These are phyloP conservation scores for Ophraella communa DNA, from an alignment of 2,888 invertebrate genomes.

Conservation along the genomic window DNA sequence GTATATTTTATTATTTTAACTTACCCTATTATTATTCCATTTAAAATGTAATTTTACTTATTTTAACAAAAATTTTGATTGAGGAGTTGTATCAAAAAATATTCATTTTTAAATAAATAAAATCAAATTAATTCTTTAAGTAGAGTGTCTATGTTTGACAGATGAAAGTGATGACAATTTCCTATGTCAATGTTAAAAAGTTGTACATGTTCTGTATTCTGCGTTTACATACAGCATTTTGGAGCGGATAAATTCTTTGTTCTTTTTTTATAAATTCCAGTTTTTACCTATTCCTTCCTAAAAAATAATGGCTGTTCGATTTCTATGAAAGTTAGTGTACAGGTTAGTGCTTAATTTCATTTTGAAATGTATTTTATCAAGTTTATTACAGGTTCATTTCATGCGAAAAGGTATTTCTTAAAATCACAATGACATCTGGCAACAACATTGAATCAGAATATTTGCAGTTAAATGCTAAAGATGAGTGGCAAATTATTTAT, in stretches of 20 bases:
- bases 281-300: constrained; percentile 44
- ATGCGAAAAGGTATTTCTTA: constrained; percentile 24
- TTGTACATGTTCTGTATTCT: constrained; percentile 10
- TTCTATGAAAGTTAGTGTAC: constrained; percentile 38
- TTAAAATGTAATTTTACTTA: too few species aligned
- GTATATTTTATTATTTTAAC: too few species aligned
- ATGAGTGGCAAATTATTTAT: constrained; percentile 75
- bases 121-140: too few species aligned
- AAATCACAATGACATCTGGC: constrained; percentile 50
- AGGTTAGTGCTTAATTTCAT: constrained; percentile 13
- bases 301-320: constrained; percentile 52
- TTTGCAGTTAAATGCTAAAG: constrained; percentile 71
- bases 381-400: constrained; percentile 22
- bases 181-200: constrained; percentile 1
- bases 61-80: not conserved
- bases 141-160: not conserved
- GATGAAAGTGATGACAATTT: constrained; percentile 13
- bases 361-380: not conserved
- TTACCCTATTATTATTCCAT: too few species aligned
- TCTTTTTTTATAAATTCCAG: constrained; percentile 29
- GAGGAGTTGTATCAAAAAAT: not conserved
- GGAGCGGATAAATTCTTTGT: constrained; percentile 29
- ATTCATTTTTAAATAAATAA: not conserved
- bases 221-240: constrained; percentile 25
- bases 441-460: constrained; percentile 76